These are phyloP conservation scores for Drosophila arawakana DNA, from an alignment of 1,140 invertebrate genomes.

Conservation along the genomic window DNA sequence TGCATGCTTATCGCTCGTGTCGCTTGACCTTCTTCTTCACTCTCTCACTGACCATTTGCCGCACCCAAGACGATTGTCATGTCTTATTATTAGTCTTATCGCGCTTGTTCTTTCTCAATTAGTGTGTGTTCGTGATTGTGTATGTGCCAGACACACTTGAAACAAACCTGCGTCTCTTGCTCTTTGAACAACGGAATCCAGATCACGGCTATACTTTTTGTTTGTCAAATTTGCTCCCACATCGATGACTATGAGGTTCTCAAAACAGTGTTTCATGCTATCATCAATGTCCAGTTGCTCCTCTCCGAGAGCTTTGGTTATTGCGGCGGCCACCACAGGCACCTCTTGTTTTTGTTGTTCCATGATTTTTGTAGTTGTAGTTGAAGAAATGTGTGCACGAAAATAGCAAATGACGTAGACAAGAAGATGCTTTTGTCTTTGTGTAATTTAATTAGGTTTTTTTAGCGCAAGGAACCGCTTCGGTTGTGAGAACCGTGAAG, in stretches of 20 bases:
- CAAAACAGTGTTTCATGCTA: constrained; percentile 86
- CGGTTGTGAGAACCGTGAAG: constrained; percentile 56
- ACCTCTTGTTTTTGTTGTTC: constrained; percentile 60
- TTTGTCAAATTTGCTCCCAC: constrained; percentile 97
- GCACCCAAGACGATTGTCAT: constrained; percentile 58
- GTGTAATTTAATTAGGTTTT: constrained; percentile 74
- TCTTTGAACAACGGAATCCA: constrained; percentile 96
- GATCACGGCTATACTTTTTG: constrained; percentile 96
- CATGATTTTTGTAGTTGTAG: constrained; percentile 33
- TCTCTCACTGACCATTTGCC: constrained; percentile 44
- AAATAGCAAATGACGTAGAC: constrained; percentile 82
- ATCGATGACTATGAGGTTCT: constrained; percentile 96
- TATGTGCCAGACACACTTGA: not conserved
- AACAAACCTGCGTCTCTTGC: constrained; percentile 94
- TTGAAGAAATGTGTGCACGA: constrained; percentile 53
- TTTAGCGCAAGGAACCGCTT: constrained; percentile 59
- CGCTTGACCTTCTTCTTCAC: constrained; percentile 56
- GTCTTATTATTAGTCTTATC: constrained; percentile 56
- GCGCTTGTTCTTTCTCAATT: constrained; percentile 31
- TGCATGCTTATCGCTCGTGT: constrained; percentile 47
- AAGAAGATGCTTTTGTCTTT: constrained; percentile 58
- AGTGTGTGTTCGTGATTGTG: not conserved
- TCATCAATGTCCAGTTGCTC: constrained; percentile 71
- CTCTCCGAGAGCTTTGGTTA: constrained; percentile 44
- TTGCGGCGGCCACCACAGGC: constrained; percentile 36